phyloP scores from a whole-genome alignment of 2,888 invertebrate genomes.

The Xylocampa areola region DNA sequence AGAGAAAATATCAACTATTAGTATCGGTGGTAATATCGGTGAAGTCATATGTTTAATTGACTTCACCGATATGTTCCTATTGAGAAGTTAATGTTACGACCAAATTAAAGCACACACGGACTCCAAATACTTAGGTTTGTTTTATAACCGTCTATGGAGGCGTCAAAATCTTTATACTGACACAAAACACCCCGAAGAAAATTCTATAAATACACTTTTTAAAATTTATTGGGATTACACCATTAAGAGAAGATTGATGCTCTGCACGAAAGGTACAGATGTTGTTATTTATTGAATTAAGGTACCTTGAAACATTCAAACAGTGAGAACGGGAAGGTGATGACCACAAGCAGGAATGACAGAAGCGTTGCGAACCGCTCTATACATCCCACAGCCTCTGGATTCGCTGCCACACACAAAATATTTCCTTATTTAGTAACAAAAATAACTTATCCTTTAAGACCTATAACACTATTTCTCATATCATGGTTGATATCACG shows the following conservation, averaged over 20 bases:
- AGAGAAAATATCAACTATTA: too few relatives aligned
- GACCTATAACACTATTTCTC: constrained; percentile 15
- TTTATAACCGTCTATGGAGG: too few relatives aligned
- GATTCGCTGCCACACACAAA: constrained; percentile 89
- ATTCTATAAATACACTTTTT: not conserved
- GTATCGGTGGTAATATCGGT: too few relatives aligned
- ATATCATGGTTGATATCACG: constrained; percentile 7
- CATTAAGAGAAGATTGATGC: not conserved
- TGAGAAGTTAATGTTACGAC: too few relatives aligned
- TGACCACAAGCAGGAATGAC: constrained; percentile 92
- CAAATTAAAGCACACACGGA: too few relatives aligned
- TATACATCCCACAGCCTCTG: constrained; percentile 92
- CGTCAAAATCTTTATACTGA: not conserved
- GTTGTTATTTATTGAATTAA: constrained; percentile 22
- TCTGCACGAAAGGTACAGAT: constrained; percentile 3
- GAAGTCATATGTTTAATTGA: too few relatives aligned
- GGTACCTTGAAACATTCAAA: constrained; percentile 95
- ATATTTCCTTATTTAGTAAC: constrained; percentile 28
- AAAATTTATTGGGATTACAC: constrained; percentile 6
- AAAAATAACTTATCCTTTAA: constrained; percentile 1
- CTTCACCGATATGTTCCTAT: too few relatives aligned
- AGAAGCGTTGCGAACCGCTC: constrained; percentile 93
- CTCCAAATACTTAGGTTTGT: too few relatives aligned
- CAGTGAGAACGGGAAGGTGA: constrained; percentile 95
- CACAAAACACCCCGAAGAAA: constrained; percentile 4